Conservation (phyloP, 2,888 invertebrate species). For the Caenorhabditis sp. region DNA sequence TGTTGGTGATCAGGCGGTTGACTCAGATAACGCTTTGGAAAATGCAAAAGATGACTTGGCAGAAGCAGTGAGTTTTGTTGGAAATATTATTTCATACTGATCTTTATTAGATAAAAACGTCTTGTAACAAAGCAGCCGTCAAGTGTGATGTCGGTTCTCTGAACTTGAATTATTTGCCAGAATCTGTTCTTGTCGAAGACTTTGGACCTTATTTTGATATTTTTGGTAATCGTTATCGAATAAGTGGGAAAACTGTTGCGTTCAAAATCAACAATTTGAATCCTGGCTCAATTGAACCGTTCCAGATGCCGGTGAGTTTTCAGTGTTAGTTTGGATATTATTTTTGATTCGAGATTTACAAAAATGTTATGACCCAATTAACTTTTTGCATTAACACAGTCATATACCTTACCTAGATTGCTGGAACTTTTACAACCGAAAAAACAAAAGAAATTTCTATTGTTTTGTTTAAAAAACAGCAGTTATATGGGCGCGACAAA, state of each 20-base stretch:
- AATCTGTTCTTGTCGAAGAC: conserved; percentile 40
- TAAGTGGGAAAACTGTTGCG: conserved; percentile 40
- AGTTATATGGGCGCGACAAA: too few species aligned
- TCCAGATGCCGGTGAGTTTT: conserved; percentile 21
- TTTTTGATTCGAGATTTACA: too few species aligned
- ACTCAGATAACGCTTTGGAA: conserved; percentile 54
- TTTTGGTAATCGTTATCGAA: conserved; percentile 38
- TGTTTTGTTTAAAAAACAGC: too few species aligned
- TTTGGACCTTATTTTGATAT: conserved; percentile 43
- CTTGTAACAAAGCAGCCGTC: not conserved
- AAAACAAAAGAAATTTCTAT: too few species aligned
- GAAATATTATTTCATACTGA: not conserved
- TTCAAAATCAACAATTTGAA: conserved; percentile 32
- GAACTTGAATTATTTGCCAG: conserved; percentile 32
- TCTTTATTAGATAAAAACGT: not conserved
- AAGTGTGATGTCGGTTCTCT: conserved; percentile 1
- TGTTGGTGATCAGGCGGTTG: conserved; percentile 59
- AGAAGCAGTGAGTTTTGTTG: conserved; percentile 41
- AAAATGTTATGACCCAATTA: too few species aligned
- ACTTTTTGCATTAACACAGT: too few species aligned
- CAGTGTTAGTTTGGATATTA: too few species aligned
- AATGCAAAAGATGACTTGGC: conserved; percentile 53
- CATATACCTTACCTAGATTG: too few species aligned
- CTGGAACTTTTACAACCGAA: too few species aligned
- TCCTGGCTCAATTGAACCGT: conserved; percentile 22